Evolutionary conservation across 2,113 vertebrate genomes (phyloP).

Genomic region (Nothocercus julius): DNA sequence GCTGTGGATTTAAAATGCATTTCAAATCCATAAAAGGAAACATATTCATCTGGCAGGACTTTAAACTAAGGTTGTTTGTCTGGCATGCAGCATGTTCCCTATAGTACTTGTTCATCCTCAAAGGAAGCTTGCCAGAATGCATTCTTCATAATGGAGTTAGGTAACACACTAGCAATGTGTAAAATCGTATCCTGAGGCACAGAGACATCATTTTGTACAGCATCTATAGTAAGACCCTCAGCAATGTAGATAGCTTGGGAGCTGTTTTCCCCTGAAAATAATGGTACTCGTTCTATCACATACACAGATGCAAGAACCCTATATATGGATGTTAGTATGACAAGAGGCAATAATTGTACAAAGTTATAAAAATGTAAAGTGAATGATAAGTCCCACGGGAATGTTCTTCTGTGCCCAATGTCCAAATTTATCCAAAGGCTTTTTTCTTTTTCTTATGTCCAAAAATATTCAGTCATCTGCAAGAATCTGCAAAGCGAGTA

Average conservation of each 20-base stretch:
- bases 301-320: background rate
- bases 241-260: background rate
- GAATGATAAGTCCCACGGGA: background rate
- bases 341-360: background rate
- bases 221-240: background rate
- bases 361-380: background rate
- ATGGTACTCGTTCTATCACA: background rate
- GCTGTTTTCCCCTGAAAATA: background rate
- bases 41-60: conserved; percentile 6
- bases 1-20: conserved; percentile 1
- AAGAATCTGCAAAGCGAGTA: background rate
- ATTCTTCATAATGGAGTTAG: conserved; percentile 1
- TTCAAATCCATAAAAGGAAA: conserved; percentile 36
- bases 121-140: conserved; percentile 1
- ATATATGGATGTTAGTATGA: background rate
- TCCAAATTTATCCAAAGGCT: background rate
- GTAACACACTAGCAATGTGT: conserved; percentile 30
- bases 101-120: conserved; percentile 41
- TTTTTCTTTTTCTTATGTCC: background rate
- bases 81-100: conserved; percentile 9
- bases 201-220: conserved; percentile 4
- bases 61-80: background rate
- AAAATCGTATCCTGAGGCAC: conserved; percentile 48
- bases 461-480: background rate
- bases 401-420: background rate